Conservation (phyloP, 1,140 invertebrate species). For the Wasmannia auropunctata region DNA sequence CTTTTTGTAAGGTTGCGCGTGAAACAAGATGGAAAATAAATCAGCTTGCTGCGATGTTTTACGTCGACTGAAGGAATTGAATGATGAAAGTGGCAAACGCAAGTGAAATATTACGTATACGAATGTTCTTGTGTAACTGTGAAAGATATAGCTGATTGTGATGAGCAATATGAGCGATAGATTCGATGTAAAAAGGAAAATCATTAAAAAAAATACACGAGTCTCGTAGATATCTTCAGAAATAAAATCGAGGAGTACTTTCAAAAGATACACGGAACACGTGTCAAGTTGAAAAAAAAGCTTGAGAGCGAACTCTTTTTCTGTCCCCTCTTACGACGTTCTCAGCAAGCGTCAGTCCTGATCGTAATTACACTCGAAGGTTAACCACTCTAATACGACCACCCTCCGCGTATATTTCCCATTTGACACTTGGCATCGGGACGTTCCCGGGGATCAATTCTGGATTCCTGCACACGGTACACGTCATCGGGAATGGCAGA, state of each 20-base stretch:
- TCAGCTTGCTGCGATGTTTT: slow-evolving; percentile 23
- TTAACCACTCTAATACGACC: slow-evolving; percentile 30
- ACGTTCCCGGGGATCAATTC: slow-evolving; percentile 61
- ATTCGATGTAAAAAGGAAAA: slow-evolving; percentile 20
- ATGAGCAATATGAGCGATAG: neutral
- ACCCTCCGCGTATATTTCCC: slow-evolving; percentile 10
- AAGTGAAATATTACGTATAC: slow-evolving; percentile 44
- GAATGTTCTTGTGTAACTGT: neutral
- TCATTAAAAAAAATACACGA: neutral
- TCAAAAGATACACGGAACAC: neutral
- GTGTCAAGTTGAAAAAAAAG: neutral
- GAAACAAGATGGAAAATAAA: slow-evolving; percentile 39
- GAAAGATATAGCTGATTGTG: slow-evolving; percentile 23
- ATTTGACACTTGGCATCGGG: slow-evolving; percentile 60
- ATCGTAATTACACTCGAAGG: slow-evolving; percentile 44
- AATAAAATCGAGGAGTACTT: neutral
- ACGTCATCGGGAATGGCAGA: slow-evolving; percentile 71
- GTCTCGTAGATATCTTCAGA: neutral
- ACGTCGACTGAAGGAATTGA: slow-evolving; percentile 32
- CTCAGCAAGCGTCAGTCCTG: neutral
- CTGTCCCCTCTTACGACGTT: neutral
- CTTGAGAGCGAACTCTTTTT: neutral
- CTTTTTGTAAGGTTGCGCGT: neutral
- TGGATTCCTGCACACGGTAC: slow-evolving; percentile 63
- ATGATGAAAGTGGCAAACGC: slow-evolving; percentile 21